These are phyloP conservation scores for Thumatha senex DNA, from an alignment of 2,888 invertebrate species.

Conservation along the genomic window DNA sequence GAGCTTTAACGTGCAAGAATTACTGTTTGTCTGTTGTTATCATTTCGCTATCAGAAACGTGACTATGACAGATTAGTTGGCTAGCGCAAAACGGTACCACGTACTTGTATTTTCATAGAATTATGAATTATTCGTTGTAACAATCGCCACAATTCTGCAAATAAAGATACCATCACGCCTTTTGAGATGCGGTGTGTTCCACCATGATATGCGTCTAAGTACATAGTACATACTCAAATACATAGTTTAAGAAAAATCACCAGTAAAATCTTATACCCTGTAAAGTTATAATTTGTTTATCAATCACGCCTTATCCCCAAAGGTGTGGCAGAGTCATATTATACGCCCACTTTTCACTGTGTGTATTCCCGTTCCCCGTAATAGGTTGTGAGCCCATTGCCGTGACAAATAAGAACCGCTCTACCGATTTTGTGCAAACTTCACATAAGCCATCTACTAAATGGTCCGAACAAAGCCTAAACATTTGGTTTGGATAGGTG, in stretches of 20 bases:
- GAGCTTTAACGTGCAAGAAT: constrained; percentile 17
- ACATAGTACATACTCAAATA: constrained; percentile 23
- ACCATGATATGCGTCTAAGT: constrained; percentile 29
- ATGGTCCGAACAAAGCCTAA: no score
- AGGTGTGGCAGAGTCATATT: no score
- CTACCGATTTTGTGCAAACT: no score
- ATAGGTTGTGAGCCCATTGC: no score
- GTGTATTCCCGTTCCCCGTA: no score
- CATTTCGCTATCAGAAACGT: constrained; percentile 36
- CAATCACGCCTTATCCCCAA: no score
- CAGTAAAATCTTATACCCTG: no score
- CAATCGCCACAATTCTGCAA: constrained; percentile 32
- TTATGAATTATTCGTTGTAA: constrained; percentile 32
- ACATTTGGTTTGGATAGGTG: no score
- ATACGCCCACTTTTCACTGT: no score
- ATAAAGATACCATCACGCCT: constrained; percentile 34
- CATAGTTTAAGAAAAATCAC: constrained; percentile 1
- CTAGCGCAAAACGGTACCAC: constrained; percentile 33
- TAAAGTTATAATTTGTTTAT: no score
- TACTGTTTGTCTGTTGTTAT: constrained; percentile 24
- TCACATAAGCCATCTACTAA: no score
- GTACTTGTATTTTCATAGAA: constrained; percentile 32
- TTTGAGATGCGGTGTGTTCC: constrained; percentile 23
- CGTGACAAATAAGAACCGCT: no score
- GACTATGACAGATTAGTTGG: constrained; percentile 32